Conservation (phyloP, 2,797 vertebrate genomes). For the Chiloscyllium punctatum region DNA sequence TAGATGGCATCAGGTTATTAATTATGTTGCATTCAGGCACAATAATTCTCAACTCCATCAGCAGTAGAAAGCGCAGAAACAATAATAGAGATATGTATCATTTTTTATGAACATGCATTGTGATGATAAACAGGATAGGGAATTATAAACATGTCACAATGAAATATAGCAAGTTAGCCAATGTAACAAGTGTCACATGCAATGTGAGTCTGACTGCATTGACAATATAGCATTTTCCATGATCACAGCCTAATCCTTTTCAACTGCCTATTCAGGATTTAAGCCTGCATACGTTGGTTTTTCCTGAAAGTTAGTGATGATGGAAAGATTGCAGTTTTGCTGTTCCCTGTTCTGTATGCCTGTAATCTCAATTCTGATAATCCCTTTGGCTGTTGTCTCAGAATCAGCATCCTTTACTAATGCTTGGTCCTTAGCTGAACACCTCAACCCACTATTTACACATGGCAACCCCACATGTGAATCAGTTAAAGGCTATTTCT, state of each 20-base stretch:
- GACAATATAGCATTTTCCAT: neutral
- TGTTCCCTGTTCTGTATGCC: neutral
- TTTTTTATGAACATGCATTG: neutral
- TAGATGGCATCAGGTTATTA: neutral
- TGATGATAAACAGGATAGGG: neutral
- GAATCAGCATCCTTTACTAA: neutral
- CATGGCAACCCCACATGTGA: neutral
- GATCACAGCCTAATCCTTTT: neutral
- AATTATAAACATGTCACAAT: neutral
- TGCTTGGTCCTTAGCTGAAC: neutral
- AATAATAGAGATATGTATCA: neutral
- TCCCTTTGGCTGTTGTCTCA: neutral
- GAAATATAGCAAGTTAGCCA: neutral
- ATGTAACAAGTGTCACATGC: neutral
- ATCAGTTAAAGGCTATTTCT: neutral
- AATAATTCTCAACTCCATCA: neutral
- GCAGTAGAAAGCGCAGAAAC: neutral
- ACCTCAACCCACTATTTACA: neutral
- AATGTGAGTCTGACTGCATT: neutral
- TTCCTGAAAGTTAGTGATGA: neutral
- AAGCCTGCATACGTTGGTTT: neutral
- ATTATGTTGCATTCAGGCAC: neutral
- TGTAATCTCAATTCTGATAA: neutral
- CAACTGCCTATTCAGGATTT: neutral
- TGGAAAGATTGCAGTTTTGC: neutral